Percentiles rank a stretch among this genome's conserved stretches.
Evolutionary conservation across 1,140 invertebrate genomes (phyloP).

Genomic region (Heterodera carotae): DNA sequence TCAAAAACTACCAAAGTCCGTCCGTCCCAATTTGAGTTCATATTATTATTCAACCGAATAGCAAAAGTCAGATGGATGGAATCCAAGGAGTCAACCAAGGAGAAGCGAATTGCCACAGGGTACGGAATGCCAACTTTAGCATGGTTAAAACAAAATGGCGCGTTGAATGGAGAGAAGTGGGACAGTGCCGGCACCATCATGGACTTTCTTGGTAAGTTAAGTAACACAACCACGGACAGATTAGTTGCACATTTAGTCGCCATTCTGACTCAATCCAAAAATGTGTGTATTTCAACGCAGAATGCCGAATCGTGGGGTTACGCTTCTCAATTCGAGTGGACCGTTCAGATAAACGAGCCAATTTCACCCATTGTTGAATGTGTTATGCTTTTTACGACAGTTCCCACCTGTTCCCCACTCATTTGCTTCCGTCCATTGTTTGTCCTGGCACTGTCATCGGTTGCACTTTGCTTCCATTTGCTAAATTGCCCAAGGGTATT

Average conservation of each 20-base stretch:
- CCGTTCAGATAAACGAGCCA: conserved; percentile 20
- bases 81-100: background rate
- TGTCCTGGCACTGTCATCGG: conserved; percentile 17
- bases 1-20: conserved; percentile 31
- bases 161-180: conserved; percentile 27
- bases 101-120: conserved; percentile 26
- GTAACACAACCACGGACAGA: conserved; percentile 15
- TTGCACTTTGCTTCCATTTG: conserved; percentile 17
- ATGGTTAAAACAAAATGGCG: conserved; percentile 20
- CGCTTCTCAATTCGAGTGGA: conserved; percentile 16
- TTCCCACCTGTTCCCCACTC: conserved; percentile 24
- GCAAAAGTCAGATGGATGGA: background rate
- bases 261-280: background rate
- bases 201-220: conserved; percentile 24
- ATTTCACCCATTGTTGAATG: background rate
- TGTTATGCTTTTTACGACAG: conserved; percentile 22
- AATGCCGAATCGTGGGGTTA: conserved; percentile 42
- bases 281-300: conserved; percentile 35
- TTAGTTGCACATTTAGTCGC: background rate
- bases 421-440: conserved; percentile 37
- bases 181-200: conserved; percentile 38
- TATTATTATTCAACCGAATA: background rate
- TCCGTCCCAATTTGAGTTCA: conserved; percentile 11
- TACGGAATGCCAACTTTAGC: conserved; percentile 39
- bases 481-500: conserved; percentile 22